A percentile compares a stretch with the other conserved stretches of the same genome.
phyloP scores from a whole-genome alignment of 2,888 invertebrate species.

The Drosophila limbata region DNA sequence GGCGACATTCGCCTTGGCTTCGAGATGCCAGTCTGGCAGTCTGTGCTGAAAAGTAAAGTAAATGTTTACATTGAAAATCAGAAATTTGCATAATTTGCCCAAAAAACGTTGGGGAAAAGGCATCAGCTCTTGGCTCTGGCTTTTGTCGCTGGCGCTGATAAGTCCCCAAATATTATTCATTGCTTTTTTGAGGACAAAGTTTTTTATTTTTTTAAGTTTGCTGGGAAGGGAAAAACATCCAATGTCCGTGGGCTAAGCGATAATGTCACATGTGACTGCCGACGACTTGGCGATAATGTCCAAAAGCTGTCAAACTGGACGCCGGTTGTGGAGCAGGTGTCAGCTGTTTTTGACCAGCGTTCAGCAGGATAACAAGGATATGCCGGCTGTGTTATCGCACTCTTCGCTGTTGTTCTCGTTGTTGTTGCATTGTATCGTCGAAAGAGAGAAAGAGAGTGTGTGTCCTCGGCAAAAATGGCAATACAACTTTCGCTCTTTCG shows the following conservation, averaged over 20 bases:
- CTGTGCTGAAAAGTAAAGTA: constrained; percentile 81
- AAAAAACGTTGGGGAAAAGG: constrained; percentile 39
- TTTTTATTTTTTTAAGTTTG: background rate
- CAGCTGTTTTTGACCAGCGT: constrained; percentile 63
- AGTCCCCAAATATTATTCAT: constrained; percentile 73
- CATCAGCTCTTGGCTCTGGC: constrained; percentile 7
- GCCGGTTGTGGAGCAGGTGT: constrained; percentile 77
- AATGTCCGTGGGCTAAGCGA: constrained; percentile 39
- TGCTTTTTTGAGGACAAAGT: constrained; percentile 39
- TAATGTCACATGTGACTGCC: constrained; percentile 68
- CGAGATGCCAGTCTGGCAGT: constrained; percentile 31
- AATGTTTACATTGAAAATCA: constrained; percentile 84
- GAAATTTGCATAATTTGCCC: constrained; percentile 84
- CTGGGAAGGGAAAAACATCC: background rate
- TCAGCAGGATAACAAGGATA: constrained; percentile 66
- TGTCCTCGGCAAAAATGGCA: constrained; percentile 64
- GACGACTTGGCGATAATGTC: constrained; percentile 60
- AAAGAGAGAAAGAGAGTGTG: constrained; percentile 37
- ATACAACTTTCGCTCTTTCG: constrained; percentile 78
- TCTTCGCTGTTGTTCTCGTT: background rate
- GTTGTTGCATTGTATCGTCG: constrained; percentile 71
- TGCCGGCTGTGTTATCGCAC: constrained; percentile 30
- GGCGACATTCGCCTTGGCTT: constrained; percentile 10
- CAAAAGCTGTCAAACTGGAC: constrained; percentile 77
- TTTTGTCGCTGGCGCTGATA: constrained; percentile 62